Conservation (phyloP, 2,797 vertebrate species). For the Monodelphis domestica region DNA sequence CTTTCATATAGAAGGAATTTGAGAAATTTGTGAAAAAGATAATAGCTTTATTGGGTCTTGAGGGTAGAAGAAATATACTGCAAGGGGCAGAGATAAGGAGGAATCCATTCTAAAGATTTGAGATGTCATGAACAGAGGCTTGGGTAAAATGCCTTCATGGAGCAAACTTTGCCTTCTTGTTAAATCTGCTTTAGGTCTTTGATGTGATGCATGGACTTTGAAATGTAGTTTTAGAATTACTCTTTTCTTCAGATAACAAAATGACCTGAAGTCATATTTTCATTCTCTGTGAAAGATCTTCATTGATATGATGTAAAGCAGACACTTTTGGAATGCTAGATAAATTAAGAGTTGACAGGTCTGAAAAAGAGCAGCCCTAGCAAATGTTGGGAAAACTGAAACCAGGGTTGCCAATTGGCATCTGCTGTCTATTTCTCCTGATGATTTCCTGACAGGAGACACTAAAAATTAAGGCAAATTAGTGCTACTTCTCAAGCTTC, state of each 20-base stretch:
- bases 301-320: conserved; percentile 41
- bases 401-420: neutral
- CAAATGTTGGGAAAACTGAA: rapidly evolving
- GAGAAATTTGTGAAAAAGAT: too few relatives aligned
- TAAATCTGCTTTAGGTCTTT: conserved; percentile 19
- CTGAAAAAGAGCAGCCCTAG: neutral
- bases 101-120: too few relatives aligned
- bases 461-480: conserved; percentile 45
- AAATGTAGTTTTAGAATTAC: conserved; percentile 58
- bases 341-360: conserved; percentile 14
- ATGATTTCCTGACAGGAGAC: neutral
- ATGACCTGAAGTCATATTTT: conserved; percentile 46
- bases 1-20: too few relatives aligned
- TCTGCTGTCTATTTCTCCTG: neutral
- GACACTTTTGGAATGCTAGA: neutral
- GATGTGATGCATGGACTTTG: conserved; percentile 45
- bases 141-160: neutral
- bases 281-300: conserved; percentile 1
- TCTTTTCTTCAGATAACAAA: conserved; percentile 31
- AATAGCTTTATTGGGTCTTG: too few relatives aligned
- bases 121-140: neutral
- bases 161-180: conserved; percentile 36
- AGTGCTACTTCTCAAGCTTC: neutral
- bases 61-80: too few relatives aligned
- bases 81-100: too few relatives aligned